phyloP scores from a whole-genome alignment of 2,797 vertebrate species.

The Diglossa cyanea region DNA sequence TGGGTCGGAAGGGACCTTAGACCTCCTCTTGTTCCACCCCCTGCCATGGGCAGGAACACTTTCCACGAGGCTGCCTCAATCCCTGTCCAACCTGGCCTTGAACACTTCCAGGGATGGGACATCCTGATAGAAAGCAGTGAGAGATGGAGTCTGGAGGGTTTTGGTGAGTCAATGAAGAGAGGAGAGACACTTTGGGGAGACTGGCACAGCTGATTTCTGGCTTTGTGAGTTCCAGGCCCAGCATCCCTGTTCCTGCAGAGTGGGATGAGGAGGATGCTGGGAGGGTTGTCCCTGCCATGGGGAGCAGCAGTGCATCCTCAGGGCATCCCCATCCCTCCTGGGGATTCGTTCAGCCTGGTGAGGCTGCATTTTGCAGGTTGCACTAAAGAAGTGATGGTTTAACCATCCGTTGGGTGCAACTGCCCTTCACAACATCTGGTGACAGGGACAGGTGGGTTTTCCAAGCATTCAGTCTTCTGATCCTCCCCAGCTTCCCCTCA shows the following conservation, averaged over 20 bases:
- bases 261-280: rapidly evolving
- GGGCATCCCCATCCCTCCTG: rapidly evolving
- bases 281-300: not conserved
- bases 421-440: not conserved
- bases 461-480: rapidly evolving
- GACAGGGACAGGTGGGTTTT: not conserved
- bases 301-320: not conserved
- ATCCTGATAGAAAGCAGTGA: rapidly evolving
- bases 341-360: not conserved
- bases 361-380: rapidly evolving
- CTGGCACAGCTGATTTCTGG: not conserved
- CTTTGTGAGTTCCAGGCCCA: not conserved
- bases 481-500: not conserved
- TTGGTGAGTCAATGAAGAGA: not conserved
- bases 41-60: not conserved
- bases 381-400: not conserved
- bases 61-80: rapidly evolving
- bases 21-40: not conserved
- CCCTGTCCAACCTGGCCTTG: rapidly evolving
- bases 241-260: not conserved
- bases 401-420: not conserved
- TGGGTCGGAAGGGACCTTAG: not conserved
- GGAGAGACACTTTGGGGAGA: rapidly evolving
- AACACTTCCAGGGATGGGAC: too few relatives aligned
- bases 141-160: not conserved